These are phyloP conservation scores for Dufourea novaeangliae DNA, from an alignment of 1,140 invertebrate species.

Conservation along the genomic window DNA sequence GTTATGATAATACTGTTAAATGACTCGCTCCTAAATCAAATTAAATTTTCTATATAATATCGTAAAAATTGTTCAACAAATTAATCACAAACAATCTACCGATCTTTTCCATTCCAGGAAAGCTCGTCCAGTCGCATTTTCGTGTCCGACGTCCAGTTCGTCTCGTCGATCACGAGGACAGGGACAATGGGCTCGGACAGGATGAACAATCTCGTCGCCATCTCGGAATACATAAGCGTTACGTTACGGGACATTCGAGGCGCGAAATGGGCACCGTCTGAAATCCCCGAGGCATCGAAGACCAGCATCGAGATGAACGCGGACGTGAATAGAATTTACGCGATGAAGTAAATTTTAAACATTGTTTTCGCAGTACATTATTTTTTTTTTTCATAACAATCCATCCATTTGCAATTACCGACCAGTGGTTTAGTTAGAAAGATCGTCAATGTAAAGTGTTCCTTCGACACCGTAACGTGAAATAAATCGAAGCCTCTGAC, in stretches of 20 bases:
- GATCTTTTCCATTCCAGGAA: slow-evolving; percentile 44
- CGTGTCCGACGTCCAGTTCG: slow-evolving; percentile 65
- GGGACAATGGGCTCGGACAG: slow-evolving; percentile 52
- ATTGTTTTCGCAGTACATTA: neutral
- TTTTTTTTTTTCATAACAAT: too few relatives aligned
- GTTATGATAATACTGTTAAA: too few relatives aligned
- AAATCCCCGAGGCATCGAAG: slow-evolving; percentile 17
- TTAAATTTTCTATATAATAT: too few relatives aligned
- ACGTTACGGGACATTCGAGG: slow-evolving; percentile 57
- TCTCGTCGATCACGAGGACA: slow-evolving; percentile 63
- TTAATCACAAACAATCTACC: neutral
- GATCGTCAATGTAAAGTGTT: neutral
- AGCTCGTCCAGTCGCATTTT: slow-evolving; percentile 59
- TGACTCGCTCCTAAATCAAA: too few relatives aligned
- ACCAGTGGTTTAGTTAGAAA: too few relatives aligned
- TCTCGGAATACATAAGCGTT: slow-evolving; percentile 57
- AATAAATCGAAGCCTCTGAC: neutral
- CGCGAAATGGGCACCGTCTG: slow-evolving; percentile 23
- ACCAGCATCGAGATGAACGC: slow-evolving; percentile 38
- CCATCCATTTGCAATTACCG: too few relatives aligned
- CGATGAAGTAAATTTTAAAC: neutral
- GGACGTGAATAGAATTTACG: slow-evolving; percentile 2
- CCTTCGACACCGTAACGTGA: neutral
- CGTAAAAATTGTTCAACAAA: too few relatives aligned
- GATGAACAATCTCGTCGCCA: slow-evolving; percentile 52